Base-by-base conservation (phyloP, 2,888 invertebrate genomes). In the Pseudanteris insignis region DNA sequence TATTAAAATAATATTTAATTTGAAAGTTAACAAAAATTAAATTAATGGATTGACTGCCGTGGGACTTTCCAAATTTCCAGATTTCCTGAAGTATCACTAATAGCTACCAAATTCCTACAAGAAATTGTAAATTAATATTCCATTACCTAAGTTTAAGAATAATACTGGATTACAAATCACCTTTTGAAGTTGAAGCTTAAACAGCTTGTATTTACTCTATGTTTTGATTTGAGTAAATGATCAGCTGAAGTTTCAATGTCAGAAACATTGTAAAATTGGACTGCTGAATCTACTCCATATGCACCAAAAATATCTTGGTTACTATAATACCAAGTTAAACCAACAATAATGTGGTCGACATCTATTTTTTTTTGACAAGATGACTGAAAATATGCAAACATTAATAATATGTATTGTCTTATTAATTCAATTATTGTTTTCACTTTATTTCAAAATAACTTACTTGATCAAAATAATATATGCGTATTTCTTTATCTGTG, bases 41-140 rank as follows among this genome's bases (percentile, higher is more conserved):
- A n/a, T 53, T 29, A 63, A 30, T 38, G 38, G 33, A 63, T 37
- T 10, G 63, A 55, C 7, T 63, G 59, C 38, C 70, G 67, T 9
- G 74, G 71, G 32, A 78, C 70, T 62, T 71, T 78, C 79, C 78
- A 79, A 47, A 79, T 65, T 70, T 78, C 78, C 34, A 79, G 44
- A 28, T 65, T 70, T 25, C 75, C 78, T 5, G 51, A 12, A 1
- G 74, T 70, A 51, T 77, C 76, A 4, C 76, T 76, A 25, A 78
- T 63, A 13, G 75, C 77, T 0, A 74, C 67, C 7, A 75, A 55
- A 55, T 79, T 75, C 18, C 79, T 79, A 44, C 3, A 70, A 71
- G 36, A 59, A 21, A 43, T 40, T 51, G 10, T 32, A 12, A 8
- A 48, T 46, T 9, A 41, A 7, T 25, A 4, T 37, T 2, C n/a